A percentile compares a stretch with the other conserved stretches of the same genome.
Conservation (phyloP, 2,113 vertebrate species). For the Gracilinanus agilis region DNA sequence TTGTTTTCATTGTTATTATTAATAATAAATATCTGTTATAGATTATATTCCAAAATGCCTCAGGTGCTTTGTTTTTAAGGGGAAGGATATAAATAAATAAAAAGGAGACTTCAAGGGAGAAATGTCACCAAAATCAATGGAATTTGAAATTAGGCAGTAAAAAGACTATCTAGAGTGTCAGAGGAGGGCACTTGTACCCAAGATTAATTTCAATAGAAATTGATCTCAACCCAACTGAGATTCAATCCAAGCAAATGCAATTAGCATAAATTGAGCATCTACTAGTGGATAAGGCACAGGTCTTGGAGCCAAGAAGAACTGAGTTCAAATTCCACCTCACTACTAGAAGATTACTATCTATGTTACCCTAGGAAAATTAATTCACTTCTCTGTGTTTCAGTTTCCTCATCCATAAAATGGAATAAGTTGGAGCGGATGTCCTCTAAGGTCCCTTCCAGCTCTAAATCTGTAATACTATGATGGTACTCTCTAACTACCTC, state of each 20-base stretch:
- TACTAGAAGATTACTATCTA: background rate
- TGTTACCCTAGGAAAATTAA: background rate
- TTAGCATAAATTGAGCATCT: background rate
- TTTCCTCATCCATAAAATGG: background rate
- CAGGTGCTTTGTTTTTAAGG: background rate
- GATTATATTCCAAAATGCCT: background rate
- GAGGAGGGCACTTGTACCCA: background rate
- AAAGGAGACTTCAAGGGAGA: background rate
- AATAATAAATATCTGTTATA: background rate
- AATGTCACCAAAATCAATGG: background rate
- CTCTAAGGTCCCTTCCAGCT: background rate
- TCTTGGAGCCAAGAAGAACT: background rate
- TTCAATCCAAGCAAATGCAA: background rate
- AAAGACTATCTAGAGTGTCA: background rate
- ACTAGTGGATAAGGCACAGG: slow-evolving; percentile 1
- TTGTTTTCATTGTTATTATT: background rate
- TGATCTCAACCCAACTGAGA: background rate
- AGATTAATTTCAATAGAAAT: background rate
- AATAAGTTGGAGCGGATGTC: background rate
- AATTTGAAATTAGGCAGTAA: background rate
- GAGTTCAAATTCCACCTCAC: background rate
- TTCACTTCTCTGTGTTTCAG: background rate
- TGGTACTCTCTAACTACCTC: background rate
- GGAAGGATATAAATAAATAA: background rate
- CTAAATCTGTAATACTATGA: background rate